phyloP scores from a whole-genome alignment of 2,888 invertebrate species.

The Operophtera brumata region DNA sequence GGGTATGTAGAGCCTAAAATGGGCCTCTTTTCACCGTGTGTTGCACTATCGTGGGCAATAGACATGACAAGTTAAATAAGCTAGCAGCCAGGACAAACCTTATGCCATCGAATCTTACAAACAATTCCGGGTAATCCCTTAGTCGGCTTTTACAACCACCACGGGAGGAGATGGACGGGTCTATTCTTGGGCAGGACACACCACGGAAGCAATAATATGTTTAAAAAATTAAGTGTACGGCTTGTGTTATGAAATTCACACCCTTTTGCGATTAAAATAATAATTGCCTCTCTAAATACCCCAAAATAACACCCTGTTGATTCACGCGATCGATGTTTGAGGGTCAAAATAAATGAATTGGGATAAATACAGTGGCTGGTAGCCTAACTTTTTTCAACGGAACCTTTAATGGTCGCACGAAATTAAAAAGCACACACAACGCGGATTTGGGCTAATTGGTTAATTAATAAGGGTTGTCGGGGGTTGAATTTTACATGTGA shows the following conservation, averaged over 20 bases:
- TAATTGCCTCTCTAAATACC: constrained; percentile 6
- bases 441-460: constrained; percentile 72
- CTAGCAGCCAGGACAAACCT: too few relatives aligned
- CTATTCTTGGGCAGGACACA: too few relatives aligned
- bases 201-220: constrained; percentile 5
- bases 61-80: too few relatives aligned
- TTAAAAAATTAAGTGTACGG: not conserved
- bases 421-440: constrained; percentile 68
- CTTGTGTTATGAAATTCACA: not conserved
- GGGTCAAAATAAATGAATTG: constrained; percentile 50
- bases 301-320: constrained; percentile 39
- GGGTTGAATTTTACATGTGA: constrained; percentile 61
- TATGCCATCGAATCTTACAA: too few relatives aligned
- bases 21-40: too few relatives aligned
- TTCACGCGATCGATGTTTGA: constrained; percentile 48
- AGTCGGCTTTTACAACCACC: too few relatives aligned
- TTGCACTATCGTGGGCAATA: too few relatives aligned
- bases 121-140: too few relatives aligned
- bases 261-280: not conserved
- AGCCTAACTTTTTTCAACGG: constrained; percentile 50
- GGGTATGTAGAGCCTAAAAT: too few relatives aligned
- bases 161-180: too few relatives aligned
- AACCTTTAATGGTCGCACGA: constrained; percentile 56
- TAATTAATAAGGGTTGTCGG: constrained; percentile 70
- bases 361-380: constrained; percentile 49